These are phyloP conservation scores for Psix sp. DNA, from an alignment of 1,140 invertebrate species.

Conservation along the genomic window DNA sequence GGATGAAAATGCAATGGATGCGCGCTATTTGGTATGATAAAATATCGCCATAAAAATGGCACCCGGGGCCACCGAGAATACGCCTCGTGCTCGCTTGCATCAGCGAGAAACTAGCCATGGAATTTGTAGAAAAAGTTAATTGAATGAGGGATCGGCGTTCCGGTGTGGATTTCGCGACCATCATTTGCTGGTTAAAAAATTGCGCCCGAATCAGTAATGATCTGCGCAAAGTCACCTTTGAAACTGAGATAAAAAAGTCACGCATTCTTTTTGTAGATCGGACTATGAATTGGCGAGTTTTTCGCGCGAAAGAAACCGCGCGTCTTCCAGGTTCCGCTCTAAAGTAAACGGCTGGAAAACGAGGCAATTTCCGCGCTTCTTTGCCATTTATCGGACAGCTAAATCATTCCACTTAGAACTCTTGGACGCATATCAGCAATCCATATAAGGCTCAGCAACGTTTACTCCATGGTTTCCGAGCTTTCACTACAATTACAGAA, in stretches of 20 bases:
- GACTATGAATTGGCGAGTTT: neutral
- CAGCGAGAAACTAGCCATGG: conserved; percentile 44
- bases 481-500: conserved; percentile 75
- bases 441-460: conserved; percentile 48
- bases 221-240: too few relatives aligned
- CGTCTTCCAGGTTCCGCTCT: conserved; percentile 22
- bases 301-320: neutral
- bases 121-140: conserved; percentile 52
- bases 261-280: too few relatives aligned
- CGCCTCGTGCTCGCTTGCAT: conserved; percentile 51
- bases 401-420: conserved; percentile 72
- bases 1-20: conserved; percentile 75
- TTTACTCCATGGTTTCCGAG: conserved; percentile 58
- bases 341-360: conserved; percentile 63
- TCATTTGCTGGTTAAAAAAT: too few relatives aligned
- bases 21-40: conserved; percentile 74
- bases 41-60: conserved; percentile 69
- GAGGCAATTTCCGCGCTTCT: conserved; percentile 67
- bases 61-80: conserved; percentile 58
- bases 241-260: too few relatives aligned
- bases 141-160: conserved; percentile 23
- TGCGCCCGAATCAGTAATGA: too few relatives aligned
- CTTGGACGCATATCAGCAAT: conserved; percentile 47
- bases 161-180: too few relatives aligned
- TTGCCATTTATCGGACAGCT: conserved; percentile 68